Base-by-base conservation (phyloP, 2,888 invertebrate species). In the Eulithis testata region DNA sequence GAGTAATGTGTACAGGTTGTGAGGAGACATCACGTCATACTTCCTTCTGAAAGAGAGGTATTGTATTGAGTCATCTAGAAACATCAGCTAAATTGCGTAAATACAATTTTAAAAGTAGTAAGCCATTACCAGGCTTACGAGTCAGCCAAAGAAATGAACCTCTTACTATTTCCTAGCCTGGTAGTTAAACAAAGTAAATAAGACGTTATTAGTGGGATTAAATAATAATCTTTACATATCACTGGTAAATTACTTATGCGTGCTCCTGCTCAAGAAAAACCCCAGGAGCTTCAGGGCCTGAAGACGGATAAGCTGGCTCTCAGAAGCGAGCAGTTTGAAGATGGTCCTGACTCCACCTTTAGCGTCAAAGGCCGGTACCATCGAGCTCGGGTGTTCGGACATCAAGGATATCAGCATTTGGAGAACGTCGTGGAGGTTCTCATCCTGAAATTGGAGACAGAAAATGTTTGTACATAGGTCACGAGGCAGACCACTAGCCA, bases 361-460 rank as follows among this genome's bases (percentile, higher is more conserved):
- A 70, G 97, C 96, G 92, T 99, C 99, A 90, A 99, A 99, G 60
- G 99, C 98, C 47, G 99, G 99, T 76, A 99, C 99, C 98, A 99
- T 98, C 3, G 99, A 98, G 75, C 99, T 97, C 0, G 99, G 99
- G 88, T 99, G 99, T 87, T 99, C 99, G 8, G 98, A 98, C 97
- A 99, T 98, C 74, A 99, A 93, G 0, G 98, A 97, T 86, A 99
- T 99, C 76, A 99, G 94, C 96, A 99, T 97, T 94, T 99, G 98
- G 72, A 99, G 94, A 5, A 99, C 99, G 86, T 99, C 99, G 84
- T 99, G 98, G 68, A 99, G 94, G 89, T 99, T 99, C 89, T 99
- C 99, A 89, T 99, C 99, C 97, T 97, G 83, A 91, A 90, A 72
- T 50, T 60, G 53, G 54, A 60, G 40, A 21, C 5, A 50, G 8